These are phyloP conservation scores for Malacoraja senta DNA, from an alignment of 2,797 vertebrate species.

Conservation along the genomic window DNA sequence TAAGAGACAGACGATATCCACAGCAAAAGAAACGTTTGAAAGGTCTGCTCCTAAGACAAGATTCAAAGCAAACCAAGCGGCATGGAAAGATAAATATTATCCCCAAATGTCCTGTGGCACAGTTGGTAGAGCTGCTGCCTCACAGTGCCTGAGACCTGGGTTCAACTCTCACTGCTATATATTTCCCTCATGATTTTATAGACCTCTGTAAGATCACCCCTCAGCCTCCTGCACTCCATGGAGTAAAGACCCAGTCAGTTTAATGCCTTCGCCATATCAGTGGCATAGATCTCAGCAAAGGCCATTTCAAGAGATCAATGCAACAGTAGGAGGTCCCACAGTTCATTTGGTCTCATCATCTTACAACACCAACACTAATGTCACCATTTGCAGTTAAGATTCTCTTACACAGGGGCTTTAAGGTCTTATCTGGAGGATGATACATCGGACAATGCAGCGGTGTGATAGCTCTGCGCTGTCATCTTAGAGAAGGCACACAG, in stretches of 20 bases:
- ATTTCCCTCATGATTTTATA: too few species aligned
- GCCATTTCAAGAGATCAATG: not conserved
- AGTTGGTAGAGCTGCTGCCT: too few species aligned
- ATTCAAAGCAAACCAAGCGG: not conserved
- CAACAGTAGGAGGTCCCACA: not conserved
- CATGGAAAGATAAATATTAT: not conserved
- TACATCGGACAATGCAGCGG: not conserved
- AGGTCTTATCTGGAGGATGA: not conserved
- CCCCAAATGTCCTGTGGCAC: too few species aligned
- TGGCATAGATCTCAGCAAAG: not conserved
- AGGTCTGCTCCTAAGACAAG: not conserved
- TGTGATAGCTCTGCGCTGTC: not conserved
- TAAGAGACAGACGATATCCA: not conserved
- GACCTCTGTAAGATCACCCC: too few species aligned
- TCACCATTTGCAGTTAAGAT: not conserved
- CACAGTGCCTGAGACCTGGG: too few species aligned
- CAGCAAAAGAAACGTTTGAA: not conserved
- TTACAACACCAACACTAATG: not conserved
- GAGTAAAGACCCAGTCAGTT: not conserved
- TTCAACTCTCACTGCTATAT: too few species aligned
- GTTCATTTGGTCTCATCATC: not conserved
- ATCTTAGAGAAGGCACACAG: not conserved
- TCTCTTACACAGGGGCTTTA: not conserved
- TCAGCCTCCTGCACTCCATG: too few species aligned
- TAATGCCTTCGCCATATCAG: not conserved